Percentiles rank a stretch among this genome's conserved stretches.
Conservation (phyloP, 2,113 vertebrate species). For the Lethenteron camtschaticum region DNA sequence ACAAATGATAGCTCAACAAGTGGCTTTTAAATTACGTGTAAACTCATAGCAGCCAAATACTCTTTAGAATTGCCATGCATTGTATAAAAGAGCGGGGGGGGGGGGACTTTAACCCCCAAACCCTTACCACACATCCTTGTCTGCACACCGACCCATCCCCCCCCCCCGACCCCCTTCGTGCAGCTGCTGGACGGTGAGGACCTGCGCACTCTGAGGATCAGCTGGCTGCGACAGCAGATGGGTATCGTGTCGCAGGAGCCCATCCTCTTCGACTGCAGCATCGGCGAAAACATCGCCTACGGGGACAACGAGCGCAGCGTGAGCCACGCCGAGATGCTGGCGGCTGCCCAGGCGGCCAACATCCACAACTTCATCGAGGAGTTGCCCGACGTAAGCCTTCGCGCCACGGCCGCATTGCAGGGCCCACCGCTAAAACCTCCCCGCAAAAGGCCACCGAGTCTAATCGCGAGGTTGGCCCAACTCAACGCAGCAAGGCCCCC, state of each 20-base stretch:
- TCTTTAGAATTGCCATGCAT: no score
- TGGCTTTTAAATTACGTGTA: no score
- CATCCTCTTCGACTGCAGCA: conserved; percentile 22
- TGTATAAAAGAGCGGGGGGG: no score
- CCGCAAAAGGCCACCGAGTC: not conserved
- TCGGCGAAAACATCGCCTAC: conserved; percentile 24
- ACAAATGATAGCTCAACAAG: no score
- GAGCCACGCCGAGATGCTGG: conserved; percentile 20
- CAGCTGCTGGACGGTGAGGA: conserved; percentile 25
- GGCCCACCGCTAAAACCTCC: no score
- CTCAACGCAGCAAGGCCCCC: no score
- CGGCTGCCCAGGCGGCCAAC: conserved; percentile 22
- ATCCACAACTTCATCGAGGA: conserved; percentile 23
- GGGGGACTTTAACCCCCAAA: no score
- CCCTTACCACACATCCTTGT: no score
- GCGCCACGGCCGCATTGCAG: not conserved
- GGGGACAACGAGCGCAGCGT: conserved; percentile 16
- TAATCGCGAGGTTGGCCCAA: not conserved
- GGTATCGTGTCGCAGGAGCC: conserved; percentile 26
- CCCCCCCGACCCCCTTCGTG: conserved; percentile 15
- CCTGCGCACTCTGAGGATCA: conserved; percentile 18
- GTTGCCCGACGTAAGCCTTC: conserved; percentile 18
- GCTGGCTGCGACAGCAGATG: conserved; percentile 18
- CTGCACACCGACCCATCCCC: conserved; percentile 24
- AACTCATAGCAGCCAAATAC: no score